Percentiles rank a stretch among this genome's conserved stretches.
Conservation (phyloP, 1,140 invertebrate species). For the Rhopalosiphum maidis region DNA sequence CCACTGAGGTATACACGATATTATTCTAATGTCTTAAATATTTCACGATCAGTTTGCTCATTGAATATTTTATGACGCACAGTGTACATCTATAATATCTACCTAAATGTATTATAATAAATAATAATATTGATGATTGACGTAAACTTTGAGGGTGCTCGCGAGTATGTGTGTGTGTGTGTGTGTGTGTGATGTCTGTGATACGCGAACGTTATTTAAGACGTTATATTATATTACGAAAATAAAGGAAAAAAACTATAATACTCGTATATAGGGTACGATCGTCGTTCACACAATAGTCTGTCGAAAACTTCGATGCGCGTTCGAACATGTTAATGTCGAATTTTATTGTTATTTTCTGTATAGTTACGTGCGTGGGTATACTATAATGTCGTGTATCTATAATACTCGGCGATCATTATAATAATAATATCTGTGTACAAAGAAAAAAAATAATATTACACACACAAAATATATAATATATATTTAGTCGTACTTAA, state of each 20-base stretch:
- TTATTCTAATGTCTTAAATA: not conserved
- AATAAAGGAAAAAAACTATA: not conserved
- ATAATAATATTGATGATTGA: constrained; percentile 18
- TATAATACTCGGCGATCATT: not conserved
- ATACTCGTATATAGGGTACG: not conserved
- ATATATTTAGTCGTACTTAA: not conserved
- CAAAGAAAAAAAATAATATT: not conserved
- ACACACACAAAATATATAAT: not conserved
- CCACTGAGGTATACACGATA: not conserved
- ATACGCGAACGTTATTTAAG: not conserved
- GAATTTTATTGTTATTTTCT: constrained; percentile 16
- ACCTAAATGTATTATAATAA: not conserved
- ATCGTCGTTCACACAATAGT: not conserved
- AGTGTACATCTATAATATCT: not conserved
- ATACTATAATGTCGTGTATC: not conserved
- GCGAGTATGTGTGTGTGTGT: not conserved
- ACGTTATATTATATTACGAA: not conserved
- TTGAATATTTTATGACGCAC: constrained; percentile 1
- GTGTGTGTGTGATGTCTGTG: not conserved
- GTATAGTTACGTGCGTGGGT: not conserved
- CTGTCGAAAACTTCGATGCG: not conserved
- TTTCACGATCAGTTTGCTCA: not conserved
- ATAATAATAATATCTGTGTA: not conserved
- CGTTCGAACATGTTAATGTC: not conserved
- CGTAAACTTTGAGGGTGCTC: not conserved